Evolutionary conservation across 1,140 invertebrate genomes (phyloP), one percentile per base, ranked within the genome.

Genomic region (Theocolax elegans): DNA sequence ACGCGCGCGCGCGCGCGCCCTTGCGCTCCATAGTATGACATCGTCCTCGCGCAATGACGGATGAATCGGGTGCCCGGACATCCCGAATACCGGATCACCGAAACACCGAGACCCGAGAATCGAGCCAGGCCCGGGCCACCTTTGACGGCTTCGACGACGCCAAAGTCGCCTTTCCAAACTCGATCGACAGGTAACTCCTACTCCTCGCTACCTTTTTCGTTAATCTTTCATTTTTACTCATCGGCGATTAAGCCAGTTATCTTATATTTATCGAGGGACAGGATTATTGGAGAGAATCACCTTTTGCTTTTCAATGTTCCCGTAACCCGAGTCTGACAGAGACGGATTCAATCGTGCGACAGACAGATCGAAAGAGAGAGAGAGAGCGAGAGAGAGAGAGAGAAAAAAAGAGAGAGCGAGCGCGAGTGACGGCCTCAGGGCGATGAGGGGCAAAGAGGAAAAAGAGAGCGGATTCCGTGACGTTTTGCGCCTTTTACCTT

Each of bases 381-480:
- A 29, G 9, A 17, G 25, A 31, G 29, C 3, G 25, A 17, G 53
- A 8, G 53, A 56, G 53, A 56, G 53, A 31, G 29, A 56, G 29
- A 15, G 6, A 35, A 51, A 25, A 12, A n/a, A n/a, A n/a, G n/a
- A 60, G 12, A 42, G 46, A 42, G 23, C 54, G 35, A 40, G 21
- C 23, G 9, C 13, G 27, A 3, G 13, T 25, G 13, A 2, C n/a
- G n/a, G n/a, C 4, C 21, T 19, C 25, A 46, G 60, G 53, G 29
- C 31, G 29, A 31, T 25, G 35, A 3, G 17, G 62, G 38, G 19
- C 1, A 44, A n/a, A 23, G 62, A 38, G 29, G 31, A 53, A 53
- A 53, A 65, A 65, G 62, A 65, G 35, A 66, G 48, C 23, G 51
- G 63, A 51, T 53, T 65, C 48, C 35, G n/a, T 65, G 49, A 65